Base-by-base conservation (phyloP, 35 echinoderm and acorn worm genomes). In the Eucidaris tribuloides region DNA sequence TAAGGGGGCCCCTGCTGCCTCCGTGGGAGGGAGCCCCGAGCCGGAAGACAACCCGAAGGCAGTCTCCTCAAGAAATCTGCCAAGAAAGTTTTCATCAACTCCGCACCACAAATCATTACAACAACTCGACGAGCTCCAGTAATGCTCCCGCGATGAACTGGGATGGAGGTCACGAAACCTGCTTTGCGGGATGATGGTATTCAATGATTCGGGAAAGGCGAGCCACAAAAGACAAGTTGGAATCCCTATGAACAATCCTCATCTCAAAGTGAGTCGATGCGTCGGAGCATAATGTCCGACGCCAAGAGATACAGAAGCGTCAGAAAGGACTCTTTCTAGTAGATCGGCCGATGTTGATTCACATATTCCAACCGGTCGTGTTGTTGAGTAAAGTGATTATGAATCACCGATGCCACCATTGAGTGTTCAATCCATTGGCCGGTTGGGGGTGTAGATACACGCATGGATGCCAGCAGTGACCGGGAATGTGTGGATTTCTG, bases 21-120 rank as follows among this genome's bases (percentile, higher is more conserved):
- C 45, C 29, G 46, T 22, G 20, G 30, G 77, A 30, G 45, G 45
- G 11, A 80, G 77, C n/a, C 68, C 68, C 0, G 68, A n/a, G n/a
- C 68, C 29, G 44, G 41, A 11, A 89, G 79, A 59, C 82, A 41
- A 18, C 59, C 81, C 2, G 79, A 83, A 6, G 71, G 79, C 30
- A 83, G 70, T 41, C 79, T 89, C 1, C 42, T 79, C 20, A 89
- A 78, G 29, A 40, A 71, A 65, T 72, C 61, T 34, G 87, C 62
- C 14, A 89, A 89, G 62, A 89, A 82, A 45, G 87, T 89, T 0
- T 57, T 89, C 62, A 89, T 89, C 45, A 82, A 63, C 45, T 77
- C 87, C 2, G 65, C 81, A 43, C 87, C 87, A 13, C 79, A 89
- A 50, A 89, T 89, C 46, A 89, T 89, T 39, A 61, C 68, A 34